Percentiles rank a stretch among this genome's conserved stretches.
Evolutionary conservation across 2,888 invertebrate species (phyloP).

Genomic region (Meiosimyza decipiens): DNA sequence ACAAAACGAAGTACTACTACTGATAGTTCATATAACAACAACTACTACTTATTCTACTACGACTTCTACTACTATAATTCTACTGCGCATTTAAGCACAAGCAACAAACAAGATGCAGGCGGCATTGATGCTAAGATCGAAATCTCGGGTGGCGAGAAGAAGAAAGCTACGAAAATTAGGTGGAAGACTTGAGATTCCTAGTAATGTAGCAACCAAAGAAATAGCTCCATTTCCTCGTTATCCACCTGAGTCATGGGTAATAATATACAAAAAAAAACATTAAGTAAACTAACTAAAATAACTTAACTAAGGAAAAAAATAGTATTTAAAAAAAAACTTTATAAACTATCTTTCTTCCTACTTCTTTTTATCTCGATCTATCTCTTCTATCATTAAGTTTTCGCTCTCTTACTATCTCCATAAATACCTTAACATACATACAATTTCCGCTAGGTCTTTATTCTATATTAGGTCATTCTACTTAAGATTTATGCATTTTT

Average conservation of each 20-base stretch:
- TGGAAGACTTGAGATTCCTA: slow-evolving; percentile 83
- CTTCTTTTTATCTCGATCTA: slow-evolving; percentile 36
- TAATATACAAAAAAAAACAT: slow-evolving; percentile 52
- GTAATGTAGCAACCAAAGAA: slow-evolving; percentile 87
- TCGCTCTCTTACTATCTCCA: too few relatives aligned
- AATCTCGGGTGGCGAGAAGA: slow-evolving; percentile 85
- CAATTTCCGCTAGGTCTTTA: too few relatives aligned
- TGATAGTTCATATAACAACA: slow-evolving; percentile 34
- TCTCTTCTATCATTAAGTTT: slow-evolving; percentile 26
- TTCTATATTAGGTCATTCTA: too few relatives aligned
- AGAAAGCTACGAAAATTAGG: slow-evolving; percentile 81
- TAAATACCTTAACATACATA: neutral
- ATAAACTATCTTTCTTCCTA: slow-evolving; percentile 45
- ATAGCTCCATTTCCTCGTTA: slow-evolving; percentile 90
- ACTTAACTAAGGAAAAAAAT: slow-evolving; percentile 57
- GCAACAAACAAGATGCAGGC: slow-evolving; percentile 78
- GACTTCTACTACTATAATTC: slow-evolving; percentile 37
- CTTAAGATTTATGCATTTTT: too few relatives aligned
- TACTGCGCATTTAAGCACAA: slow-evolving; percentile 39
- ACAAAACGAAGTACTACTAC: slow-evolving; percentile 25
- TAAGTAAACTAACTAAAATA: slow-evolving; percentile 44
- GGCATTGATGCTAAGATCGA: slow-evolving; percentile 91
- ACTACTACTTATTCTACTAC: slow-evolving; percentile 30
- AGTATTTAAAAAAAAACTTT: slow-evolving; percentile 39
- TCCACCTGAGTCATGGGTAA: slow-evolving; percentile 83